Conservation (phyloP, 2,113 vertebrate species). For the Mandrillus leucophaeus region DNA sequence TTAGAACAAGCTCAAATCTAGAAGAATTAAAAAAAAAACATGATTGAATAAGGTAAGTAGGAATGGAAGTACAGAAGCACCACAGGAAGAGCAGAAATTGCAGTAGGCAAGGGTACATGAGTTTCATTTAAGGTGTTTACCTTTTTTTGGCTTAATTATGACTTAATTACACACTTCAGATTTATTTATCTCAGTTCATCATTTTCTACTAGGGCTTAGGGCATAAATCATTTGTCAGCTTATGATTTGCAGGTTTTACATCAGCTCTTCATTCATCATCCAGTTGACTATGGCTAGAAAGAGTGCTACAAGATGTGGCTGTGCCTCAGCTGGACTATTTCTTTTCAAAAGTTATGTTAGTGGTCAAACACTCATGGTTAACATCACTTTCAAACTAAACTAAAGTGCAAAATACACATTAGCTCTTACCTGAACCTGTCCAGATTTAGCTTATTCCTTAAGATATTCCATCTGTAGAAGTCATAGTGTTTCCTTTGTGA, state of each 20-base stretch:
- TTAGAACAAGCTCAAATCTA: not conserved
- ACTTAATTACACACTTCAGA: not conserved
- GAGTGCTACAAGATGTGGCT: not conserved
- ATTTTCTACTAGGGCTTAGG: not conserved
- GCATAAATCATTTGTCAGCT: not conserved
- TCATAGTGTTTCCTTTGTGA: not conserved
- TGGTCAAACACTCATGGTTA: no score
- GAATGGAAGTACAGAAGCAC: not conserved
- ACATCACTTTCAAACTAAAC: not conserved
- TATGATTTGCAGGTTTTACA: not conserved
- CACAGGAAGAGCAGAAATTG: not conserved
- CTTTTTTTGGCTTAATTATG: not conserved
- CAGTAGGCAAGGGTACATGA: no score
- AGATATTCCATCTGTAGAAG: not conserved
- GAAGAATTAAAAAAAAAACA: not conserved
- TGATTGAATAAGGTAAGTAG: not conserved
- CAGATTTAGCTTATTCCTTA: not conserved
- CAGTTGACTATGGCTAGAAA: not conserved
- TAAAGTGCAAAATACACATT: not conserved
- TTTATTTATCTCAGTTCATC: not conserved
- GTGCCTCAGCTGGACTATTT: not conserved
- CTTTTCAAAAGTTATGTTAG: not conserved
- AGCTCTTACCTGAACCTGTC: not conserved
- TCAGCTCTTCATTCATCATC: not conserved
- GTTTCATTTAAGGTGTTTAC: not conserved